These are phyloP conservation scores for Cotesia chilonis DNA, from an alignment of 1,140 invertebrate genomes.

Conservation along the genomic window DNA sequence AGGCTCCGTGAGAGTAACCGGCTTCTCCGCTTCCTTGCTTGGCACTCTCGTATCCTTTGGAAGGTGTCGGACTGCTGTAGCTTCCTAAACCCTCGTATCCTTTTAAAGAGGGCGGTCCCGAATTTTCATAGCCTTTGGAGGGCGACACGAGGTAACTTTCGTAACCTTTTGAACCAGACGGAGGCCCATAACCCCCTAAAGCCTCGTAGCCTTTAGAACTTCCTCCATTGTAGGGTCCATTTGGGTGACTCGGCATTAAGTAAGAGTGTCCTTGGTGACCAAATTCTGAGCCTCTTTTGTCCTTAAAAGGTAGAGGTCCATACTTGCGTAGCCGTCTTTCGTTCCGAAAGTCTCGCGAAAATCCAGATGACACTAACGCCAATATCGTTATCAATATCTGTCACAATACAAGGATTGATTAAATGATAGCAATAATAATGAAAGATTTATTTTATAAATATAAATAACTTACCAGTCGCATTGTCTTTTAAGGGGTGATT, in stretches of 20 bases:
- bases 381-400: slow-evolving; percentile 52
- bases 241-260: slow-evolving; percentile 37
- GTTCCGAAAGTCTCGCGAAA: slow-evolving; percentile 41
- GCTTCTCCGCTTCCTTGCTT: slow-evolving; percentile 44
- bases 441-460: background rate
- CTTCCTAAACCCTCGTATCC: too few relatives aligned
- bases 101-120: too few relatives aligned
- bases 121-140: too few relatives aligned
- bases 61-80: background rate
- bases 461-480: slow-evolving; percentile 56
- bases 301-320: slow-evolving; percentile 42
- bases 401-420: slow-evolving; percentile 25
- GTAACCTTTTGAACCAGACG: too few relatives aligned
- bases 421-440: slow-evolving; percentile 6
- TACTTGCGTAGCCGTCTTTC: slow-evolving; percentile 43
- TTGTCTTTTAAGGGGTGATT: slow-evolving; percentile 40
- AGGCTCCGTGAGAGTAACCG: background rate
- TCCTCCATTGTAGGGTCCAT: slow-evolving; percentile 20
- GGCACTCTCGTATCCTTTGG: slow-evolving; percentile 29
- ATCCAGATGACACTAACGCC: slow-evolving; percentile 43
- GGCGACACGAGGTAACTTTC: too few relatives aligned
- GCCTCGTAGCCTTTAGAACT: too few relatives aligned
- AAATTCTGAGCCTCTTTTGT: slow-evolving; percentile 55
- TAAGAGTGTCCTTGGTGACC: slow-evolving; percentile 45
- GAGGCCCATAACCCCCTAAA: too few relatives aligned